A percentile compares a stretch with the other conserved stretches of the same genome.
phyloP scores from a whole-genome alignment of 2,113 vertebrate genomes.

The Bos indicus region DNA sequence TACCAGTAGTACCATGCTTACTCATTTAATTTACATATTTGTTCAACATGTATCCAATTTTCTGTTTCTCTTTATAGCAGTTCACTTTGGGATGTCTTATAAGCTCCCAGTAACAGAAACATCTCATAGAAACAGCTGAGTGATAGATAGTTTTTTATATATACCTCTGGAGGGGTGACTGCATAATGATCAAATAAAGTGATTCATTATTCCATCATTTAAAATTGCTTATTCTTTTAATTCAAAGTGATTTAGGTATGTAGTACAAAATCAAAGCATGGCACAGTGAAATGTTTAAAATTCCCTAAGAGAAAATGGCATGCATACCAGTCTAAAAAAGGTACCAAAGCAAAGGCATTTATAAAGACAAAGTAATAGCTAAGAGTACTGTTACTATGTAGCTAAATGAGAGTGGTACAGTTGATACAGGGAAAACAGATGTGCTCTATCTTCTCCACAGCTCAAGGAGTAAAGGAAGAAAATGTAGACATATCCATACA shows the following conservation, averaged over 20 bases:
- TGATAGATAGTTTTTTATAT: neutral
- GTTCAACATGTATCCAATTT: neutral
- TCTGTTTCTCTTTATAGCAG: neutral
- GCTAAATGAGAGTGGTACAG: neutral
- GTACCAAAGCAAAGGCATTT: neutral
- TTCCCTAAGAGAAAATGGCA: neutral
- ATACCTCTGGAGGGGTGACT: neutral
- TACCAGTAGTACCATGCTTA: neutral
- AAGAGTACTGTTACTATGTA: neutral
- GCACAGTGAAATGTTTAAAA: neutral
- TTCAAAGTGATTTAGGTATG: neutral
- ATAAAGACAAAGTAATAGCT: neutral
- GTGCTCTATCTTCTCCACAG: neutral
- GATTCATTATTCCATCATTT: neutral
- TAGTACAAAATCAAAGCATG: neutral
- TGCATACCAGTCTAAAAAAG: neutral
- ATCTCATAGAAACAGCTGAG: neutral
- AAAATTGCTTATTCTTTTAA: neutral
- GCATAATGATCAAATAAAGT: neutral
- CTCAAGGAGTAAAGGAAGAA: neutral
- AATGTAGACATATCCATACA: neutral
- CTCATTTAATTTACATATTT: conserved; percentile 23
- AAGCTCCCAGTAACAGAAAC: conserved; percentile 18
- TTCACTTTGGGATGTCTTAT: neutral
- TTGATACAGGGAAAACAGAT: neutral